Conservation (phyloP, 2,113 vertebrate genomes). For the Notothenia rossii region DNA sequence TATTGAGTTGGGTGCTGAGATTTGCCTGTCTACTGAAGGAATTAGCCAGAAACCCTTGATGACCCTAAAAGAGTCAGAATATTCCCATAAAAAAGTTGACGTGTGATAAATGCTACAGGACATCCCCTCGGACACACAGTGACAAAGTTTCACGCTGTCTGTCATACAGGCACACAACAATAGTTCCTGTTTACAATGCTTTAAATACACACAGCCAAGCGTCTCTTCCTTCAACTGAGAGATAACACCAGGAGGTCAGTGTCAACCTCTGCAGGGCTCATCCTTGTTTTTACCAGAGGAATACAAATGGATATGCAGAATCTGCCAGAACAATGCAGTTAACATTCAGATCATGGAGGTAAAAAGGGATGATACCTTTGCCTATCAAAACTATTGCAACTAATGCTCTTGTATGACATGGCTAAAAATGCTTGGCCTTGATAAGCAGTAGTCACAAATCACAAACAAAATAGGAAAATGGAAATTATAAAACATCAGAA, state of each 20-base stretch:
- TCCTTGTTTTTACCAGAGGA: constrained; percentile 16
- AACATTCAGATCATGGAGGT: neutral
- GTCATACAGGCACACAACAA: constrained; percentile 36
- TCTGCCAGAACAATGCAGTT: neutral
- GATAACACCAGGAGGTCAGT: constrained; percentile 51
- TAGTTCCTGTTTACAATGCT: constrained; percentile 78
- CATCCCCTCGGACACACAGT: constrained; percentile 65
- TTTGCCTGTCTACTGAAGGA: neutral
- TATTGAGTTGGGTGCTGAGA: neutral
- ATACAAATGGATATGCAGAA: neutral
- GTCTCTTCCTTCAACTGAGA: constrained; percentile 56
- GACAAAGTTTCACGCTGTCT: constrained; percentile 32
- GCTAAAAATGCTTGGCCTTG: neutral
- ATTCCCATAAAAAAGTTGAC: neutral
- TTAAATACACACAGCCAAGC: constrained; percentile 55
- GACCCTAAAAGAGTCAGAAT: neutral
- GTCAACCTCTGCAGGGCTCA: constrained; percentile 8
- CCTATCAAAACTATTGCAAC: constrained; percentile 15
- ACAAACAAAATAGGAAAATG: neutral
- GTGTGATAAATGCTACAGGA: constrained; percentile 57
- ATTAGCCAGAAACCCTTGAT: neutral
- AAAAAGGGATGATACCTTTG: neutral
- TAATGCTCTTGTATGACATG: neutral
- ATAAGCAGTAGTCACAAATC: neutral
- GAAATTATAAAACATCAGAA: neutral